Percentiles rank a stretch among this genome's conserved stretches.
Evolutionary conservation across 2,888 invertebrate species (phyloP).

Genomic region (Shargacucullia verbasci): DNA sequence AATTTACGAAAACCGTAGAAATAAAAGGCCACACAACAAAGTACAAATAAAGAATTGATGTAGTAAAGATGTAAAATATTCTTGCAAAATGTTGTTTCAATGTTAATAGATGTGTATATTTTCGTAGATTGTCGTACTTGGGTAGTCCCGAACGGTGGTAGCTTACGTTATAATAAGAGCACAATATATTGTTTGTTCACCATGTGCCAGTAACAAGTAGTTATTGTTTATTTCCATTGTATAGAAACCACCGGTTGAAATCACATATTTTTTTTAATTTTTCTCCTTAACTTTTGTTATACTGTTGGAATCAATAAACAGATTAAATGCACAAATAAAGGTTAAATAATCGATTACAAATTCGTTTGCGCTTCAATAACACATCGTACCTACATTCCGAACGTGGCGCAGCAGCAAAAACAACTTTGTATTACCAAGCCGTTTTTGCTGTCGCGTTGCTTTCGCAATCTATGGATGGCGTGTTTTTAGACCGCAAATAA

Average conservation of each 20-base stretch:
- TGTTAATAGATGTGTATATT: constrained; percentile 56
- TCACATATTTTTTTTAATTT: too few relatives aligned
- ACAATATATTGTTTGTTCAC: constrained; percentile 56
- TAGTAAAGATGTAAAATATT: constrained; percentile 48
- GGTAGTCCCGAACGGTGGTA: constrained; percentile 43
- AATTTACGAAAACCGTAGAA: constrained; percentile 45
- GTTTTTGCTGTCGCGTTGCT: too few relatives aligned
- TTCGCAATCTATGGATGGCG: too few relatives aligned
- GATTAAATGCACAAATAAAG: too few relatives aligned
- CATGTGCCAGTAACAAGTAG: constrained; percentile 40
- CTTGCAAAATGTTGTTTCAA: constrained; percentile 50
- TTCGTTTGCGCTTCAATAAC: too few relatives aligned
- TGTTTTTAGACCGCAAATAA: too few relatives aligned
- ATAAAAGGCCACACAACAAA: constrained; percentile 49
- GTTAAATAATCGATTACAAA: too few relatives aligned
- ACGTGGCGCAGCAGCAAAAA: too few relatives aligned
- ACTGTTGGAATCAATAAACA: constrained; percentile 8
- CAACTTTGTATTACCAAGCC: too few relatives aligned
- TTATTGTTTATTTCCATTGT: constrained; percentile 30
- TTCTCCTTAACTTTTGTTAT: too few relatives aligned
- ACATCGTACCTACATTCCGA: too few relatives aligned
- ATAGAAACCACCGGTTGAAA: constrained; percentile 16
- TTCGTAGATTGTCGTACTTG: constrained; percentile 38
- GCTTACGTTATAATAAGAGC: constrained; percentile 47
- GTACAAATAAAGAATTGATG: constrained; percentile 60